Conservation (phyloP, 2,888 invertebrate genomes). For the Icerya purchasi region DNA sequence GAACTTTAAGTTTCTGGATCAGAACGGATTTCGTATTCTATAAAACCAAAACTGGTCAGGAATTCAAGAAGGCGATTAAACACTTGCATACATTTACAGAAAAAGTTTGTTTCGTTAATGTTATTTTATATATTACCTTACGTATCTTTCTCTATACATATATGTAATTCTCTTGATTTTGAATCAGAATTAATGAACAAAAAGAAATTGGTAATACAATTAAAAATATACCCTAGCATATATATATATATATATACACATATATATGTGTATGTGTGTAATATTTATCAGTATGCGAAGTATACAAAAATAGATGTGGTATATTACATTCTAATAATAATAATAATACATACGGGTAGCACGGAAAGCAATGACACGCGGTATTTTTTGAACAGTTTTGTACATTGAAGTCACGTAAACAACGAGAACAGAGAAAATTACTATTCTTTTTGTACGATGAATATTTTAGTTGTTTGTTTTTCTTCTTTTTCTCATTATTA, state of each 20-base stretch:
- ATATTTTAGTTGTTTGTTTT: too few species aligned
- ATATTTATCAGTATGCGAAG: too few species aligned
- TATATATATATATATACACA: not conserved
- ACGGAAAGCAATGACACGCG: too few species aligned
- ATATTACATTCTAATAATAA: too few species aligned
- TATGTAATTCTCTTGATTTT: not conserved
- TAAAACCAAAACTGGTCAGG: conserved; percentile 12
- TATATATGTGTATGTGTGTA: not conserved
- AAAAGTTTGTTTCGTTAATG: conserved; percentile 11
- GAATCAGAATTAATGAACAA: not conserved
- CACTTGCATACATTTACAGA: conserved; percentile 16
- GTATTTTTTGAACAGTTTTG: too few species aligned
- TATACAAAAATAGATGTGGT: too few species aligned
- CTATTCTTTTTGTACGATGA: too few species aligned
- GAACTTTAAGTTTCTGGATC: conserved; percentile 14
- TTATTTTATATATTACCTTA: not conserved
- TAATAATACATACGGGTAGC: too few species aligned
- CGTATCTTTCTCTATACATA: not conserved
- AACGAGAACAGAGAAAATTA: too few species aligned
- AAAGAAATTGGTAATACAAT: not conserved
- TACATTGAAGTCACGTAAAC: too few species aligned
- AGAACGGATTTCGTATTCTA: conserved; percentile 13
- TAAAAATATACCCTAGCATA: not conserved
- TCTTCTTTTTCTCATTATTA: too few species aligned
- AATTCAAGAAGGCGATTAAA: conserved; percentile 14